Percentiles rank a stretch among this genome's conserved stretches.
Conservation (phyloP, 2,797 vertebrate species). For the Dryobates pubescens region DNA sequence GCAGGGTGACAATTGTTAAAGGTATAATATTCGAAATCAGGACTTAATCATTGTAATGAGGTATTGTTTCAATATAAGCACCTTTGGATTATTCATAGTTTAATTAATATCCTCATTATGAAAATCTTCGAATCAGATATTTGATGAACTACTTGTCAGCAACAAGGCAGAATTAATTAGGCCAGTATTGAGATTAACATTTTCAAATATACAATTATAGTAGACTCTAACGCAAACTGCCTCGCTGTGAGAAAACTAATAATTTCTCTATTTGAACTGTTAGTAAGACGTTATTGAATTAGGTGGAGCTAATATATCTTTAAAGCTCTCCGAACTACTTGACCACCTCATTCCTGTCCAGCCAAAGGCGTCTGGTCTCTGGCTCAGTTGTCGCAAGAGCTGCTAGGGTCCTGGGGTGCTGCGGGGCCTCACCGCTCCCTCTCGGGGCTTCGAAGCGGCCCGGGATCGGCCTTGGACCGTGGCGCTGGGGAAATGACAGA, state of each 20-base stretch:
- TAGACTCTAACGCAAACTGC: conserved; percentile 77
- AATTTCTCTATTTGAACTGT: conserved; percentile 82
- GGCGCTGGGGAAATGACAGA: not conserved
- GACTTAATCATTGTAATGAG: conserved; percentile 84
- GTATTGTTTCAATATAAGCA: conserved; percentile 85
- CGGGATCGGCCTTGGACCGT: not conserved
- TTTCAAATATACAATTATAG: conserved; percentile 75
- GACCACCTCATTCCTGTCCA: conserved; percentile 47
- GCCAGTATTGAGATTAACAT: conserved; percentile 79
- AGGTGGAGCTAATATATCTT: conserved; percentile 59
- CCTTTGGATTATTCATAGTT: conserved; percentile 84
- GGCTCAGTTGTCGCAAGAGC: not conserved
- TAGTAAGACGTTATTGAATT: conserved; percentile 78
- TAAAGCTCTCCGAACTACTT: conserved; percentile 32
- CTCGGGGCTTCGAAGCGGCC: not conserved
- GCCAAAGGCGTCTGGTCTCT: not conserved
- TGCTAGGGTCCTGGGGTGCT: not conserved
- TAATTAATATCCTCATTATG: conserved; percentile 86
- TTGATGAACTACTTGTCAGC: conserved; percentile 83
- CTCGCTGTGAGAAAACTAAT: conserved; percentile 79
- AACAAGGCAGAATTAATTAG: conserved; percentile 83
- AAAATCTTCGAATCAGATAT: conserved; percentile 82
- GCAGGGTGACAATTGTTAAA: conserved; percentile 78
- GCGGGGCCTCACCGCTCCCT: not conserved
- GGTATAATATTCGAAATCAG: conserved; percentile 81